Conservation (phyloP, 2,113 vertebrate genomes). For the Eolophus roseicapilla region DNA sequence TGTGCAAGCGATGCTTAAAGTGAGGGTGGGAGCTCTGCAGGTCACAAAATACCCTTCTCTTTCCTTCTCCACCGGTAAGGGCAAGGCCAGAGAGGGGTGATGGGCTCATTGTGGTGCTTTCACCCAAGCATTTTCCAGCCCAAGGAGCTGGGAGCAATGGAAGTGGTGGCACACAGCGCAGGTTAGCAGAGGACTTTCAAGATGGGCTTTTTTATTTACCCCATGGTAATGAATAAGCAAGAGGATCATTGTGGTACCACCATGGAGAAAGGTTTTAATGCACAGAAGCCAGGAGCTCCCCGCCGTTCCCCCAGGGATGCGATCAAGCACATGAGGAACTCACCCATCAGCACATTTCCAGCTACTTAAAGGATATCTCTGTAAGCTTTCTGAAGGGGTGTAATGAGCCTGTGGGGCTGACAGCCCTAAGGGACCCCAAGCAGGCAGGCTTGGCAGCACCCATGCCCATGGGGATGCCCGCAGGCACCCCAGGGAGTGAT, state of each 20-base stretch:
- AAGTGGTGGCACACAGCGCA: neutral
- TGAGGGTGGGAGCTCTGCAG: neutral
- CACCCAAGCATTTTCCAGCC: neutral
- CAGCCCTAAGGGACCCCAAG: neutral
- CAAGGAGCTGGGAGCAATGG: neutral
- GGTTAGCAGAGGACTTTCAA: neutral
- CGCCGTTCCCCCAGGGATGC: accelerated
- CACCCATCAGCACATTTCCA: neutral
- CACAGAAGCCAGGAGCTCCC: neutral
- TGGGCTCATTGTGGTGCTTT: neutral
- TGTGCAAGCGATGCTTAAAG: neutral
- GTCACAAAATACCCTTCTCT: neutral
- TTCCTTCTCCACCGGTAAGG: neutral
- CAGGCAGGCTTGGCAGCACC: accelerated
- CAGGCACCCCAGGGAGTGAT: neutral
- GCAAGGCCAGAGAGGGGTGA: neutral
- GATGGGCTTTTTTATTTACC: neutral
- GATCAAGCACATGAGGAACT: accelerated
- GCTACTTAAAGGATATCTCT: neutral
- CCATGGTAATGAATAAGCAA: neutral
- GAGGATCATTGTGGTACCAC: neutral
- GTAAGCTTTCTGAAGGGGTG: neutral
- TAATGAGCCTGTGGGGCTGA: neutral
- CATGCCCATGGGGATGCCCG: accelerated
- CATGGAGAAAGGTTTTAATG: neutral